Evolutionary conservation across 1,140 invertebrate genomes (phyloP).

Genomic region (Platyura marginata): DNA sequence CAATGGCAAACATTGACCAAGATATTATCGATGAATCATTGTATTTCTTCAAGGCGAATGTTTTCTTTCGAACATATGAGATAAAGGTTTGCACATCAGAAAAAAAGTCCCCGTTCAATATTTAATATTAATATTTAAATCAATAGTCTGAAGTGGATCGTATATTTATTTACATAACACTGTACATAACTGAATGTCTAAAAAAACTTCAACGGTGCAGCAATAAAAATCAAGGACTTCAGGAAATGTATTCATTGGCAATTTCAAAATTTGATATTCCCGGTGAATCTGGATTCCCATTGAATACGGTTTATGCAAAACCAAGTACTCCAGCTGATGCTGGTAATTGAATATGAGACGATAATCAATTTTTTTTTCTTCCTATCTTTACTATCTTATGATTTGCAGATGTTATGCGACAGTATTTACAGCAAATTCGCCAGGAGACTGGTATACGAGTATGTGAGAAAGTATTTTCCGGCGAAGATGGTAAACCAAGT

Average conservation of each 20-base stretch:
- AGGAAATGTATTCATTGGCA: conserved; percentile 92
- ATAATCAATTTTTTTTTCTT: background rate
- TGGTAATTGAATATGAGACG: conserved; percentile 30
- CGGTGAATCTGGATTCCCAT: conserved; percentile 87
- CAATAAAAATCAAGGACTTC: conserved; percentile 72
- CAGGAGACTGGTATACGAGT: conserved; percentile 87
- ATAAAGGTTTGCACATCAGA: conserved; percentile 81
- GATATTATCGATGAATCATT: conserved; percentile 98
- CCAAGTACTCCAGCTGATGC: conserved; percentile 59
- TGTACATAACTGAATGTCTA: conserved; percentile 98
- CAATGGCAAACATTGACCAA: conserved; percentile 41
- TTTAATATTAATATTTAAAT: too few species aligned
- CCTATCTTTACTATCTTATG: background rate
- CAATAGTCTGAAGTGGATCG: conserved; percentile 88
- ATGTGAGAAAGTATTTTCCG: conserved; percentile 78
- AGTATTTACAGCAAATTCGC: conserved; percentile 85
- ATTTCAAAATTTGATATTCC: conserved; percentile 94
- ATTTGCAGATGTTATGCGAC: conserved; percentile 67
- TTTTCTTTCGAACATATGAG: conserved; percentile 98
- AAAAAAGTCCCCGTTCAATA: too few species aligned
- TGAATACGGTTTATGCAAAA: conserved; percentile 92
- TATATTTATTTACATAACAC: conserved; percentile 91
- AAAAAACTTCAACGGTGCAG: conserved; percentile 86
- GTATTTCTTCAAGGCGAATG: conserved; percentile 96
- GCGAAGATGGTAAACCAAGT: conserved; percentile 83